Evolutionary conservation across 2,113 vertebrate species (phyloP).

Genomic region (Gymnobelideus leadbeateri): DNA sequence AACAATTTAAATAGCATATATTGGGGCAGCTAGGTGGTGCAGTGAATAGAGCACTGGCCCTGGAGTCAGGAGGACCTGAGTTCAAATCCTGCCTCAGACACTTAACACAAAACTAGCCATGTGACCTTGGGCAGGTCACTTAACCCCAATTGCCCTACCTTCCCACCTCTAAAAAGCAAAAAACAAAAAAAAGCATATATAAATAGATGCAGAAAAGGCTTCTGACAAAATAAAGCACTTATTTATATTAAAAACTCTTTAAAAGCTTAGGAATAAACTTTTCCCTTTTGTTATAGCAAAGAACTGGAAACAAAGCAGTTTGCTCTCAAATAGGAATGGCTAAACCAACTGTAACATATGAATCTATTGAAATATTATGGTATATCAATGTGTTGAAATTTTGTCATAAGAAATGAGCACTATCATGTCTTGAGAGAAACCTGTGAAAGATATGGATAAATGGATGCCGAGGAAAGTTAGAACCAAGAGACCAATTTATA

Average conservation of each 20-base stretch:
- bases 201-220: neutral
- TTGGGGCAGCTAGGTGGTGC: no score
- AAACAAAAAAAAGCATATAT: neutral
- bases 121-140: no score
- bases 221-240: neutral
- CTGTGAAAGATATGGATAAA: neutral
- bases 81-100: no score
- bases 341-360: neutral
- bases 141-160: no score
- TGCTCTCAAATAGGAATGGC: neutral
- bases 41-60: no score
- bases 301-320: neutral
- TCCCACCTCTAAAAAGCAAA: no score
- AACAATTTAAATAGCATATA: neutral
- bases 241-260: no score
- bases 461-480: neutral
- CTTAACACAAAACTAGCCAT: no score
- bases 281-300: neutral
- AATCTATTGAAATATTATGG: neutral
- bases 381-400: neutral
- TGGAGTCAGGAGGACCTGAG: no score
- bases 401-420: neutral
- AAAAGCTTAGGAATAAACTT: neutral
- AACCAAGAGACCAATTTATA: neutral
- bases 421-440: neutral